Evolutionary conservation across 2,113 vertebrate genomes (phyloP).

Genomic region (Lynx canadensis): DNA sequence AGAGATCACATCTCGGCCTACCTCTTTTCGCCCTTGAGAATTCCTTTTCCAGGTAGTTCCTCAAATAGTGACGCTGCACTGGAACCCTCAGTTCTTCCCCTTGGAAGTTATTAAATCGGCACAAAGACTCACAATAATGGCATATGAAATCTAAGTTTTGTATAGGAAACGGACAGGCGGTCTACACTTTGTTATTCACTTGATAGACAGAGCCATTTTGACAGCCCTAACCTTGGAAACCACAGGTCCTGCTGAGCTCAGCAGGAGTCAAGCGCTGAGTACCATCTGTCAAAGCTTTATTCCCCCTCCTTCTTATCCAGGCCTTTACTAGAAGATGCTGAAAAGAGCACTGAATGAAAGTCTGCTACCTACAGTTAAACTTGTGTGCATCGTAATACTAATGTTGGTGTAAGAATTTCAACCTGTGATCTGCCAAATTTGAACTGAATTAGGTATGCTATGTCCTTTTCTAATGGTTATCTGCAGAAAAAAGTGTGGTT

Average conservation of each 20-base stretch:
- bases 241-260: slow-evolving; percentile 96
- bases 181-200: slow-evolving; percentile 95
- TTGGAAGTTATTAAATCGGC: slow-evolving; percentile 79
- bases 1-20: slow-evolving; percentile 75
- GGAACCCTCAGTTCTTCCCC: slow-evolving; percentile 64
- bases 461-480: slow-evolving; percentile 20
- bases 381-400: slow-evolving; percentile 67
- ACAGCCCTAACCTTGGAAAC: slow-evolving; percentile 99
- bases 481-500: not conserved
- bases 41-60: slow-evolving; percentile 75
- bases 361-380: slow-evolving; percentile 68
- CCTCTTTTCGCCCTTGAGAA: slow-evolving; percentile 72
- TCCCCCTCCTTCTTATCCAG: slow-evolving; percentile 63
- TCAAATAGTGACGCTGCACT: slow-evolving; percentile 63
- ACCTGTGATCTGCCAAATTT: slow-evolving; percentile 56
- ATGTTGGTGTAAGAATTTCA: slow-evolving; percentile 74
- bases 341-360: slow-evolving; percentile 77
- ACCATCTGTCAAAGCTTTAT: slow-evolving; percentile 98
- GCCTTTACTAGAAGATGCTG: slow-evolving; percentile 83
- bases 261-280: slow-evolving; percentile 95
- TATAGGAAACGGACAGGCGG: slow-evolving; percentile 93
- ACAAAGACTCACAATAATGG: slow-evolving; percentile 80
- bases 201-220: slow-evolving; percentile 98
- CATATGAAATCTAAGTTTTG: slow-evolving; percentile 91
- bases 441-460: not conserved